Conservation (phyloP, 2,797 vertebrate species). For the Todus mexicanus region DNA sequence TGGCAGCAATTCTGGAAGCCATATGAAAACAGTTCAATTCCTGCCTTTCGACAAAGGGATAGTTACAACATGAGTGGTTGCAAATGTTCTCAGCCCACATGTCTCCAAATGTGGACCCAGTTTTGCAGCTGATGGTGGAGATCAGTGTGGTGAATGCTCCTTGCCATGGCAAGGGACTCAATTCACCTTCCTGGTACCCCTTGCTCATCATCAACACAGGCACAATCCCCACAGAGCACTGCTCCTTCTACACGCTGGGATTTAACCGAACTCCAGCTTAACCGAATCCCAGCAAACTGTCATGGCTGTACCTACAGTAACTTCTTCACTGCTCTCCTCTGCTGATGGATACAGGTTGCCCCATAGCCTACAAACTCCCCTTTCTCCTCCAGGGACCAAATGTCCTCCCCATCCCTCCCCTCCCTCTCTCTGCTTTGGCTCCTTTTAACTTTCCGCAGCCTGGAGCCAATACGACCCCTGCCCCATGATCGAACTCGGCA, state of each 20-base stretch:
- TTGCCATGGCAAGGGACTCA: neutral
- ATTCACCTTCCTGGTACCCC: neutral
- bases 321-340: neutral
- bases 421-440: neutral
- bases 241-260: neutral
- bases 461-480: neutral
- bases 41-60: neutral
- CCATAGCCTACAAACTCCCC: neutral
- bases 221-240: neutral
- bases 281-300: neutral
- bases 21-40: neutral
- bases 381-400: neutral
- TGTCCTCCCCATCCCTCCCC: neutral
- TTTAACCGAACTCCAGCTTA: neutral
- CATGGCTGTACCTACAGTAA: neutral
- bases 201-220: neutral
- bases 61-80: neutral
- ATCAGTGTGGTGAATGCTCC: neutral
- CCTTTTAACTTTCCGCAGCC: neutral
- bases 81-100: too few relatives aligned
- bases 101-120: accelerated
- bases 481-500: neutral
- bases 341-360: neutral
- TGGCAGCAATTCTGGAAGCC: neutral
- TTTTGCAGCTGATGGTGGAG: neutral